Base-by-base conservation (phyloP, 1,140 invertebrate species). In the Cotesia glomerata region DNA sequence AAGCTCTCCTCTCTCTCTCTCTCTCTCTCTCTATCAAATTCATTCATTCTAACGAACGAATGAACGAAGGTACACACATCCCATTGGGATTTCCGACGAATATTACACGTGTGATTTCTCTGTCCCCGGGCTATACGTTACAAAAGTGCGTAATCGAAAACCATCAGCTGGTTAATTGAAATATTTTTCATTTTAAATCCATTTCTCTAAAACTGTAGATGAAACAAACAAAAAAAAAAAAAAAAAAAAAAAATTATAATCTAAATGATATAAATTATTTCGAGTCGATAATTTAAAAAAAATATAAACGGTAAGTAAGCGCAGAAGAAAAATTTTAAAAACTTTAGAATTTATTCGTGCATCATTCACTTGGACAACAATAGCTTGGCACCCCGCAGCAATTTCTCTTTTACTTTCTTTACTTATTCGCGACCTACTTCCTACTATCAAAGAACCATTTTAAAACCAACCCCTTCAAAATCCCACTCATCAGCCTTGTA, bases 391-490 rank as follows among this genome's bases (percentile, higher is more conserved):
- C 36, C 34, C 39, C 18, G 34, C 39, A 65, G 71, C 62, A 63
- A 71, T 75, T 71, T 52, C 69, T 75, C 69, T 71, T 71, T 63
- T 62, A 63, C 63, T 72, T 75, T 68, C 69, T 75, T 75, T 74
- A 64, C 73, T 68, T 73, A 73, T 75, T 67, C 49, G 32, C 71
- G 74, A 75, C 74, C 74, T 62, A 75, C 36, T 75, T 75, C 68
- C 67, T 71, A 54, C 18, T 67, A 4, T 58, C 32, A 56, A 56
- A 56, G 34, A 68, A 62, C 45, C 36, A 18, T 39, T 51, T 26
- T 65, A n/a, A 36, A 51, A 26, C 63, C 14, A 56, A 61, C 32
- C 45, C 18, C 9, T 54, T 11, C 34, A 49, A 9, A 72, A 51
- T 66, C 61, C 35, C 36, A 64, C 64, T 32, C 64, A 61, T 39